These are phyloP conservation scores for Chaetops frenatus DNA, from an alignment of 2,113 vertebrate species.

Conservation along the genomic window DNA sequence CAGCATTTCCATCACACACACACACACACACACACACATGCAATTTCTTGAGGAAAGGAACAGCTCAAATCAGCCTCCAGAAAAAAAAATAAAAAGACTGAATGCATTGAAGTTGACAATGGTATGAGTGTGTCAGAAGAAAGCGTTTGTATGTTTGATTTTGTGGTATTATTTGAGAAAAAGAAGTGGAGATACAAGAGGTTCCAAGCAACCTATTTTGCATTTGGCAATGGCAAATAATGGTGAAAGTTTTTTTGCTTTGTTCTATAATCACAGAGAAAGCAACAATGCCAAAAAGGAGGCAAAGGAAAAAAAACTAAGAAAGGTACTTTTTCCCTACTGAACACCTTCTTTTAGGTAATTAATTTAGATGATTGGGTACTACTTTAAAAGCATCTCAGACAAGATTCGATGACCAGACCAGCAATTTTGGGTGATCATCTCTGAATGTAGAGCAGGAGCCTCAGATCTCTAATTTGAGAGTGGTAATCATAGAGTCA, in stretches of 20 bases:
- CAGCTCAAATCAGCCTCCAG: background rate
- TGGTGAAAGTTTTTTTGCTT: background rate
- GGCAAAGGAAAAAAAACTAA: background rate
- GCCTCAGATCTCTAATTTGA: background rate
- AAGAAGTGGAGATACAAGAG: background rate
- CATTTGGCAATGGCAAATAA: background rate
- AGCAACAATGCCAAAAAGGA: background rate
- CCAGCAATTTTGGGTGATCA: background rate
- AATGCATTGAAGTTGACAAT: background rate
- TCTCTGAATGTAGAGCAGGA: background rate
- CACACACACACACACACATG: background rate
- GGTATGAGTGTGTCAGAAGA: background rate
- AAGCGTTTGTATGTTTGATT: background rate
- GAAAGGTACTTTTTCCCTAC: background rate
- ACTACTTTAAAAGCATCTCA: background rate
- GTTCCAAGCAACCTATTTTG: background rate
- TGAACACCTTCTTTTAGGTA: background rate
- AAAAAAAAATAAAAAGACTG: background rate
- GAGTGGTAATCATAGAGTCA: background rate
- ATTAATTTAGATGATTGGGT: background rate
- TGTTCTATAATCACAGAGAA: background rate
- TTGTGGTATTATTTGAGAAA: background rate
- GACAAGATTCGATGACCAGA: background rate
- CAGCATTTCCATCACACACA: conserved; percentile 38
- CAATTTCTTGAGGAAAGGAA: conserved; percentile 23